Base-by-base conservation (phyloP, 92 coral and sea anemone genomes). In the Actinostola sp. region DNA sequence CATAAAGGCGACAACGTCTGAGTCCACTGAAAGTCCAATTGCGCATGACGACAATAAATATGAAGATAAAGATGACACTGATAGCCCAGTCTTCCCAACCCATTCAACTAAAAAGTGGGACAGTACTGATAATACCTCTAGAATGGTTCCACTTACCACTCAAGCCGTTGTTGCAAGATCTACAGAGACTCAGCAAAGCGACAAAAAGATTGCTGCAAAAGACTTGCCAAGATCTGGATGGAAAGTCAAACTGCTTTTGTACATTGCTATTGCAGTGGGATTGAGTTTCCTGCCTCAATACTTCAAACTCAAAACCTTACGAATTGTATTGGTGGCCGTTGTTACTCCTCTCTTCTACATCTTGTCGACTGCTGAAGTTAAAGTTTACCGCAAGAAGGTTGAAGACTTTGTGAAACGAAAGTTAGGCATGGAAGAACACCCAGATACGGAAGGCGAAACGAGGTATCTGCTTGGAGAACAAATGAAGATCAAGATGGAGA, bases 401-500 rank as follows among this genome's bases (percentile, higher is more conserved):
- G 71, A 78, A 50, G 38, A 72, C 21, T 61, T 52, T 56, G 11
- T 78, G 61, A 53, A 28, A 28, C 63, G 39, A 57, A 63, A 32
- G 1, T 17, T 62, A n/a, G 66, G 50, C 25, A n/a, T n/a, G n/a
- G n/a, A n/a, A n/a, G n/a, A n/a, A n/a, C n/a, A n/a, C n/a, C n/a
- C n/a, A n/a, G 72, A 48, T 24, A 3, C 13, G 9, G 59, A 67
- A 15, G 54, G 34, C 21, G 33, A 28, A 17, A 34, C 29, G 8
- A 17, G 12, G 16, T 1, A n/a, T 9, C 19, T 61, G 25, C n/a
- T 74, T 13, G 77, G 71, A 8, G 89, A 83, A 48, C 80, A 90
- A 73, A 68, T 83, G 83, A 78, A 66, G 55, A 55, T 83, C 10
- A 82, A 69, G 19, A 78, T 61, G 12, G 95, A 89, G 54, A 83